Conservation (phyloP, 2,113 vertebrate species). For the Mus spicilegus region DNA sequence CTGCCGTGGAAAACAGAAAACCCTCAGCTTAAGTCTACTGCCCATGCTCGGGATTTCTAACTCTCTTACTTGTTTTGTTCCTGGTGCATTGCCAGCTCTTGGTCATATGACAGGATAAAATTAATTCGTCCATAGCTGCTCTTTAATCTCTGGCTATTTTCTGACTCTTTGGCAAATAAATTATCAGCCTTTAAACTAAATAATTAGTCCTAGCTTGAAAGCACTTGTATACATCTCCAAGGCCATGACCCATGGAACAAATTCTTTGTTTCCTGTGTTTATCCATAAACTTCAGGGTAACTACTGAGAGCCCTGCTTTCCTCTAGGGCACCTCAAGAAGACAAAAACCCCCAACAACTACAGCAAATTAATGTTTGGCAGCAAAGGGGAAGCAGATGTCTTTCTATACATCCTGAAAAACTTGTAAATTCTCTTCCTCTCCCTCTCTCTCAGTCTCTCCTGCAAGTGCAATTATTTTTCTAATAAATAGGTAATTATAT, state of each 20-base stretch:
- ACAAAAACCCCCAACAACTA: not conserved
- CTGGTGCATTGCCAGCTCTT: conserved; percentile 64
- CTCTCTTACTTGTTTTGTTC: conserved; percentile 19
- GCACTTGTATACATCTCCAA: conserved; percentile 55
- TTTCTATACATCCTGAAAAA: conserved; percentile 47
- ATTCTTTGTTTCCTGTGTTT: conserved; percentile 73
- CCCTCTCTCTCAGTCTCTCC: not conserved
- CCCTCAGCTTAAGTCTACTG: not conserved
- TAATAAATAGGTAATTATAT: not conserved
- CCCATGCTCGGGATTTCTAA: conserved; percentile 14
- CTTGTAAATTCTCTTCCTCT: not conserved
- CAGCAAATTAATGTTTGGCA: conserved; percentile 38
- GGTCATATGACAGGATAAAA: conserved; percentile 51
- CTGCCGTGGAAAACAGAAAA: not conserved
- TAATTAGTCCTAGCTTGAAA: conserved; percentile 64
- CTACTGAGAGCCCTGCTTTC: conserved; percentile 33
- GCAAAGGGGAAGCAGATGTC: not conserved
- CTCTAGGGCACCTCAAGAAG: not conserved
- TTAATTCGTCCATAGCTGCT: conserved; percentile 70
- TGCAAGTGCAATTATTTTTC: not conserved
- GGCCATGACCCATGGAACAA: conserved; percentile 51
- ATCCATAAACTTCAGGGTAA: conserved; percentile 53
- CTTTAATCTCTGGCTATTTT: conserved; percentile 79
- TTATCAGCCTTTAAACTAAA: conserved; percentile 75
- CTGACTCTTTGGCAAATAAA: conserved; percentile 68